These are phyloP conservation scores for Nebria brevicollis DNA, from an alignment of 2,888 invertebrate species.

Conservation along the genomic window DNA sequence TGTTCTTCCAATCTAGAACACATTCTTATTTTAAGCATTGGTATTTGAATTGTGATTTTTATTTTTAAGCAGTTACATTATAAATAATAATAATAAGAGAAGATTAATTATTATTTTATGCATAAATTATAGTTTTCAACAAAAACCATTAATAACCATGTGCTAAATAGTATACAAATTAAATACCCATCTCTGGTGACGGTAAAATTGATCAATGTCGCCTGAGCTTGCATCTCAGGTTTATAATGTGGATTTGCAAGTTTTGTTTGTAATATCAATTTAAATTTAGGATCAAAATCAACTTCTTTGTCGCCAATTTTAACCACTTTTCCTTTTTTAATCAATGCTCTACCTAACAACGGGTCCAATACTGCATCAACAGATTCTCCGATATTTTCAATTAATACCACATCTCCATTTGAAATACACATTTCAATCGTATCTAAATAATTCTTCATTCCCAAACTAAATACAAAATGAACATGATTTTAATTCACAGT, in stretches of 20 bases:
- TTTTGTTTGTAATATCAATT: conserved; percentile 90
- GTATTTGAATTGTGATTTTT: not conserved
- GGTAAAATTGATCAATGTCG: conserved; percentile 94
- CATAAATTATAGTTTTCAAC: too few species aligned
- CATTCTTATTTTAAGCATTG: too few species aligned
- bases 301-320: conserved; percentile 94
- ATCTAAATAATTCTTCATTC: conserved; percentile 85
- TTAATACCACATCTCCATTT: conserved; percentile 79
- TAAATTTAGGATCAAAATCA: conserved; percentile 84
- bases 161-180: not conserved
- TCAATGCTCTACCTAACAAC: conserved; percentile 84
- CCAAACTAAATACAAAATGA: conserved; percentile 67
- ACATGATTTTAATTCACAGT: too few species aligned
- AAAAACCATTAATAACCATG: too few species aligned
- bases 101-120: too few species aligned
- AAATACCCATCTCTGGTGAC: conserved; percentile 87
- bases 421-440: conserved; percentile 74
- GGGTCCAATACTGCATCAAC: conserved; percentile 93
- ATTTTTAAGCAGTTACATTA: too few species aligned
- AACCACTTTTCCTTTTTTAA: conserved; percentile 84
- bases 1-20: conserved; percentile 82
- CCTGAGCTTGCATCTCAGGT: conserved; percentile 96
- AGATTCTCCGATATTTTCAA: conserved; percentile 90
- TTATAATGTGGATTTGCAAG: conserved; percentile 96
- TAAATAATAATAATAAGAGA: too few species aligned